These are phyloP conservation scores for Nebria brevicollis DNA, from an alignment of 2,888 invertebrate genomes.

Conservation along the genomic window DNA sequence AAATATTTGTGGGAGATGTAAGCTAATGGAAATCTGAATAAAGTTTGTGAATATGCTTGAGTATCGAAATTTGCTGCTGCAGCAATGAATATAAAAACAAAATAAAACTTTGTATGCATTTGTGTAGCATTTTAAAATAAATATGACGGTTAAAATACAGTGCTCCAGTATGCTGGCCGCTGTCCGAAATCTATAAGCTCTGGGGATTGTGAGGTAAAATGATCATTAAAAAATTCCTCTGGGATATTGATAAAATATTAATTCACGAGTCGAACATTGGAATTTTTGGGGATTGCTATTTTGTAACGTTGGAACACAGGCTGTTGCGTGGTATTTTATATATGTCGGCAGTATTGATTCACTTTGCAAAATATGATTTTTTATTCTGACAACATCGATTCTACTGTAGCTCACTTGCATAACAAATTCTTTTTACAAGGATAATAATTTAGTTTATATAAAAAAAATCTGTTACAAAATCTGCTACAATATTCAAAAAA, in stretches of 20 bases:
- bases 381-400: background rate
- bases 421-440: background rate
- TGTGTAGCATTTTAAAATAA: background rate
- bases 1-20: too few relatives aligned
- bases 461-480: background rate
- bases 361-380: background rate
- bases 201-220: conserved; percentile 27
- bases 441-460: background rate
- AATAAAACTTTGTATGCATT: too few relatives aligned
- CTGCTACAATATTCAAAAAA: too few relatives aligned
- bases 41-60: too few relatives aligned
- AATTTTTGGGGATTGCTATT: conserved; percentile 32
- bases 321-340: background rate
- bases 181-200: conserved; percentile 12
- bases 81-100: too few relatives aligned
- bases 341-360: background rate
- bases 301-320: conserved; percentile 13
- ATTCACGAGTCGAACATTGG: conserved; percentile 35
- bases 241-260: conserved; percentile 38
- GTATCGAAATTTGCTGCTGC: too few relatives aligned
- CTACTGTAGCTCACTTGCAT: background rate
- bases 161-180: background rate
- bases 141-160: background rate
- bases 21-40: too few relatives aligned
- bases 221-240: conserved; percentile 44